phyloP scores from a whole-genome alignment of 2,113 vertebrate genomes.

The Microcebus lehilahytsara region DNA sequence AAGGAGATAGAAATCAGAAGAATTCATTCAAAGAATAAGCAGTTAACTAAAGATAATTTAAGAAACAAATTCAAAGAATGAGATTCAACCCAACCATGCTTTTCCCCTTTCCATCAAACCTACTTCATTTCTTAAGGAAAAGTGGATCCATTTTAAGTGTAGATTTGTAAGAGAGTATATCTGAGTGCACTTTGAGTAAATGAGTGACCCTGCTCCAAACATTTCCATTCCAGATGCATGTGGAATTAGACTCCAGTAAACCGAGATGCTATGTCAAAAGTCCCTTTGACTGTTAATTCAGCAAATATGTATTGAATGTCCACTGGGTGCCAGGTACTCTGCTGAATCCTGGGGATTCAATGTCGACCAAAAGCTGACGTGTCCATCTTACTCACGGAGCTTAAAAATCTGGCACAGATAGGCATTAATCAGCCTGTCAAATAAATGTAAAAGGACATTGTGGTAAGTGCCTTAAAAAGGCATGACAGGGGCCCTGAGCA shows the following conservation, averaged over 20 bases:
- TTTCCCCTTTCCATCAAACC: neutral
- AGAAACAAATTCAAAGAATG: neutral
- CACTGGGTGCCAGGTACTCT: neutral
- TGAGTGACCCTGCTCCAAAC: neutral
- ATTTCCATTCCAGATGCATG: neutral
- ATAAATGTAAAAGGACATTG: neutral
- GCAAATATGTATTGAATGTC: constrained; percentile 17
- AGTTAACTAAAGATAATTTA: neutral
- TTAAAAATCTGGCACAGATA: neutral
- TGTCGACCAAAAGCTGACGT: neutral
- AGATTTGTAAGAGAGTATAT: neutral
- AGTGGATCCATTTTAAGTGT: neutral
- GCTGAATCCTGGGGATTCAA: neutral
- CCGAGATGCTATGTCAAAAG: neutral
- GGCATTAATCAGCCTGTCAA: neutral
- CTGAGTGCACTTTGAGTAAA: neutral
- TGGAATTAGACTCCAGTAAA: neutral
- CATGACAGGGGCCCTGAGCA: neutral
- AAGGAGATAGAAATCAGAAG: neutral
- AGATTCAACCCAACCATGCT: neutral
- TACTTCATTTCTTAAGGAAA: neutral
- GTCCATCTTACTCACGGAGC: neutral
- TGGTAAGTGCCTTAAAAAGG: neutral
- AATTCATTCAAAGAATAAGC: neutral
- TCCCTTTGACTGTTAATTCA: neutral